phyloP scores from a whole-genome alignment of 2,797 vertebrate species.

The Cuculus canorus region DNA sequence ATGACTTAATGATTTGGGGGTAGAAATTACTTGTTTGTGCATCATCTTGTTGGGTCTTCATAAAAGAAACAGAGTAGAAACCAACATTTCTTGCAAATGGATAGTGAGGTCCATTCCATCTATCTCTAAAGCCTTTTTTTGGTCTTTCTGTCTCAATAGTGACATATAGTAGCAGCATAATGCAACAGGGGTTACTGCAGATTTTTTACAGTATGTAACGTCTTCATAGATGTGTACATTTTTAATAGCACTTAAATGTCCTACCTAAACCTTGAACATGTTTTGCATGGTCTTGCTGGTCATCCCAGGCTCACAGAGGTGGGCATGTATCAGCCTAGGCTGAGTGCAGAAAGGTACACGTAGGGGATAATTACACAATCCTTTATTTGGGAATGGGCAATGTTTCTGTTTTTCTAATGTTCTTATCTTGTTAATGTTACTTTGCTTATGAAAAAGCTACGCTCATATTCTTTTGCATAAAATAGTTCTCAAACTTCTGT shows the following conservation, averaged over 20 bases:
- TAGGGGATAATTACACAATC: not conserved
- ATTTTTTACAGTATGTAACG: not conserved
- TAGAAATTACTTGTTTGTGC: not conserved
- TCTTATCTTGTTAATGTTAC: not conserved
- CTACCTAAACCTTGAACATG: not conserved
- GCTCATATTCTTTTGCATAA: not conserved
- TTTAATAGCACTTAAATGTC: not conserved
- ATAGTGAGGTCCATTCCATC: not conserved
- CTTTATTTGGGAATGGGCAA: not conserved
- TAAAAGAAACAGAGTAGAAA: not conserved
- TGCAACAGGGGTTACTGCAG: not conserved
- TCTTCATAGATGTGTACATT: not conserved
- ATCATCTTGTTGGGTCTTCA: not conserved
- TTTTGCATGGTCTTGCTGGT: not conserved
- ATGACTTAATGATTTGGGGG: not conserved
- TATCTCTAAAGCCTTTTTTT: not conserved
- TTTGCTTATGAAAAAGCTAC: not conserved
- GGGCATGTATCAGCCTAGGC: not conserved
- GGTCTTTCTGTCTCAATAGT: not conserved
- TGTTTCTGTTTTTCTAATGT: not conserved
- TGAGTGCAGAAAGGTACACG: not conserved
- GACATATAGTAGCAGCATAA: not conserved
- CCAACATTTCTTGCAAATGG: fast-evolving
- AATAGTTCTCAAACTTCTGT: not conserved
- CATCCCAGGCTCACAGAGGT: not conserved